Conservation (phyloP, 2,888 invertebrate species). For the Tillus elongatus region DNA sequence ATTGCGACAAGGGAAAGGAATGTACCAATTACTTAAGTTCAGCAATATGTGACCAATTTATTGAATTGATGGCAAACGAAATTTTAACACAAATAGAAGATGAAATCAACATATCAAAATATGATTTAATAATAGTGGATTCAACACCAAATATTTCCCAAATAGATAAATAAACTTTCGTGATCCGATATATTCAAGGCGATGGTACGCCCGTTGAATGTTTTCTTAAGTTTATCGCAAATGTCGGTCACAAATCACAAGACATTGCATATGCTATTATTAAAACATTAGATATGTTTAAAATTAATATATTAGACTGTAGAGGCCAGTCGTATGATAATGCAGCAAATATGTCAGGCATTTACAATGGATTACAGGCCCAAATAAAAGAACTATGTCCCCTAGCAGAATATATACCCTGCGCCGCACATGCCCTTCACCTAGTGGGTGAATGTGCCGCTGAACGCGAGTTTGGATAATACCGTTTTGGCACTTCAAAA, state of each 20-base stretch:
- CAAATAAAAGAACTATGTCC: slow-evolving; percentile 12
- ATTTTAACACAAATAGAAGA: slow-evolving; percentile 17
- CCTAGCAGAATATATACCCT: slow-evolving; percentile 21
- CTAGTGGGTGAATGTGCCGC: slow-evolving; percentile 19
- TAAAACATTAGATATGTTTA: too few relatives aligned
- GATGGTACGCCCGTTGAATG: too few relatives aligned
- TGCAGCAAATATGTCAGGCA: slow-evolving; percentile 26
- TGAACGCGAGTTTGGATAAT: too few relatives aligned
- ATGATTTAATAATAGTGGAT: slow-evolving; percentile 21
- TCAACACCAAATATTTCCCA: slow-evolving; percentile 24
- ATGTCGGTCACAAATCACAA: too few relatives aligned
- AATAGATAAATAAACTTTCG: slow-evolving; percentile 22
- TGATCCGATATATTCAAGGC: too few relatives aligned
- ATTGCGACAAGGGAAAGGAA: slow-evolving; percentile 26
- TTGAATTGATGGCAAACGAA: slow-evolving; percentile 25
- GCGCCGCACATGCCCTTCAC: slow-evolving; percentile 22
- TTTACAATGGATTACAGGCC: slow-evolving; percentile 23
- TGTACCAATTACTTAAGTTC: slow-evolving; percentile 26
- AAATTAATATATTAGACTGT: slow-evolving; percentile 22
- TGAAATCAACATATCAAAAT: slow-evolving; percentile 20
- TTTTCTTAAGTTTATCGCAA: too few relatives aligned
- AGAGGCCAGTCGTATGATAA: slow-evolving; percentile 28
- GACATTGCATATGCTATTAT: too few relatives aligned
- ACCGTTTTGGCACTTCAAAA: too few relatives aligned
- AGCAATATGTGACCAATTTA: slow-evolving; percentile 29